Evolutionary conservation across 2,113 vertebrate species (phyloP).

Genomic region (Polyodon spathula): DNA sequence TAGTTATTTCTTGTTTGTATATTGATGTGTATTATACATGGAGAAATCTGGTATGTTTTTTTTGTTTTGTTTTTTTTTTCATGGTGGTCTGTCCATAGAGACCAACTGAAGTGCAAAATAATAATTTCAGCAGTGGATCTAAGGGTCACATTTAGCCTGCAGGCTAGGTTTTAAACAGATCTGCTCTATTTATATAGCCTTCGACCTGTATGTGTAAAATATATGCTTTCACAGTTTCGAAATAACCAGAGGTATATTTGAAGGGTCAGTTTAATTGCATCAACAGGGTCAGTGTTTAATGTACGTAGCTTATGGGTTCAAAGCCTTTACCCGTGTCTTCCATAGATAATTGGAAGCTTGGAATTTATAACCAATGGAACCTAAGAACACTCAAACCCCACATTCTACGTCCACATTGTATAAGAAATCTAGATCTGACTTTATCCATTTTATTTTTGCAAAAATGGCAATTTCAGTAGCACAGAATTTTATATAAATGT

Average conservation of each 20-base stretch:
- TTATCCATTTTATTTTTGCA: too few species aligned
- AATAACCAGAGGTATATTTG: slow-evolving; percentile 1
- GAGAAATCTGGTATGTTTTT: not conserved
- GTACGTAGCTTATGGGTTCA: not conserved
- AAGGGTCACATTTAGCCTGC: not conserved
- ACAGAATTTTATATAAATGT: slow-evolving; percentile 25
- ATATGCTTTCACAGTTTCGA: not conserved
- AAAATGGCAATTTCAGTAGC: too few species aligned
- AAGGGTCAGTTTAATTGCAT: not conserved
- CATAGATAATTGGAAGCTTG: not conserved
- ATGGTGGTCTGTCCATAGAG: not conserved
- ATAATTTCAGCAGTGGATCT: not conserved
- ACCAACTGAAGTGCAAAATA: not conserved
- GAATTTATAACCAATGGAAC: too few species aligned
- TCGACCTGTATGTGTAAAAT: slow-evolving; percentile 5
- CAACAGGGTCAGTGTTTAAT: not conserved
- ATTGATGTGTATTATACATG: not conserved
- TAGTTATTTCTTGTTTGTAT: not conserved
- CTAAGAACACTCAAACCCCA: not conserved
- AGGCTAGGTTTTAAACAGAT: not conserved
- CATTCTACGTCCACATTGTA: not conserved
- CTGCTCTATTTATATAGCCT: slow-evolving; percentile 1
- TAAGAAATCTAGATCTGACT: not conserved
- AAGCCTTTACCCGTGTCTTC: too few species aligned
- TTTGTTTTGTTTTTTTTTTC: not conserved